phyloP scores from a whole-genome alignment of 2,888 invertebrate genomes.

The Oxystoma pomonae region DNA sequence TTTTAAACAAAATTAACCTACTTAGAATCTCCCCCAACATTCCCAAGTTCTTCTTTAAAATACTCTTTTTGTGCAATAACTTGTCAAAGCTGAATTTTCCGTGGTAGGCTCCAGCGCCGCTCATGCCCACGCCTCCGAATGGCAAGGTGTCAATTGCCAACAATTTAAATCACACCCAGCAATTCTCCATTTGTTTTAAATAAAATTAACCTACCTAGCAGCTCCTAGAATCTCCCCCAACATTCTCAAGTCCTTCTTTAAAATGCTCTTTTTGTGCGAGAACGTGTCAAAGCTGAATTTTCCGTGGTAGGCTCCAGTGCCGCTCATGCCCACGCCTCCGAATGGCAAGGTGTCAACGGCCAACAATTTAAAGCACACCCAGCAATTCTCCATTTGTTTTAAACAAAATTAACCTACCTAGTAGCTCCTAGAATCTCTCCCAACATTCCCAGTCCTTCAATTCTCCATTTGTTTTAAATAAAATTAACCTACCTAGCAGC shows the following conservation, averaged over 20 bases:
- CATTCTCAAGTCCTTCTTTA: conserved; percentile 65
- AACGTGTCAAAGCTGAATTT: conserved; percentile 88
- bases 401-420: too few relatives aligned
- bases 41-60: conserved; percentile 65
- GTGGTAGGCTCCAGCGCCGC: conserved; percentile 93
- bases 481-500: too few relatives aligned
- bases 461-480: too few relatives aligned
- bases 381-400: too few relatives aligned
- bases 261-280: conserved; percentile 77
- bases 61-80: conserved; percentile 86
- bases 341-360: conserved; percentile 89
- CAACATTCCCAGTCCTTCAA: too few relatives aligned
- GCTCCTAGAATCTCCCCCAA: conserved; percentile 66
- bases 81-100: conserved; percentile 88
- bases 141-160: conserved; percentile 82
- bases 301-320: conserved; percentile 94
- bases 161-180: too few relatives aligned
- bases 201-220: too few relatives aligned
- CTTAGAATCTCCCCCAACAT: conserved; percentile 65
- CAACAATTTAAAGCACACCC: too few relatives aligned
- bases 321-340: conserved; percentile 93
- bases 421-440: too few relatives aligned
- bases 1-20: too few relatives aligned
- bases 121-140: conserved; percentile 94
- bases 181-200: too few relatives aligned